phyloP scores from a whole-genome alignment of 2,888 invertebrate species.

The Eubasilissa splendida region DNA sequence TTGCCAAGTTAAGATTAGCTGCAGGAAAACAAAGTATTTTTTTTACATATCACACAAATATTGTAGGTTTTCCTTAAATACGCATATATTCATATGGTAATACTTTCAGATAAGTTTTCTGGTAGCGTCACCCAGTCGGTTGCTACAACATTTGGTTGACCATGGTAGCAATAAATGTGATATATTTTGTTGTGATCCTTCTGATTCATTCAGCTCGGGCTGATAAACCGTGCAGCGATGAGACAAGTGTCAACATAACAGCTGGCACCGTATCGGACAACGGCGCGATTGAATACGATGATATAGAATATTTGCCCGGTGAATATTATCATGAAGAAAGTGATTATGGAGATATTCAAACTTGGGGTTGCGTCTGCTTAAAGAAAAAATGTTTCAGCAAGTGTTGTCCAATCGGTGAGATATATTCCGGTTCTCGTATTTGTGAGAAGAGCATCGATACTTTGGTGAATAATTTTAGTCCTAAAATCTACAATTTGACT shows the following conservation, averaged over 20 bases:
- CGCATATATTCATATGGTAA: too few species aligned
- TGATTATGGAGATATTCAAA: background rate
- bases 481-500: background rate
- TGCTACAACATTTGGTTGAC: too few species aligned
- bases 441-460: background rate
- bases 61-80: too few species aligned
- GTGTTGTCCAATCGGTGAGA: slow-evolving; percentile 27
- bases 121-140: too few species aligned
- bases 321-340: background rate
- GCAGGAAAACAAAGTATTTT: too few species aligned
- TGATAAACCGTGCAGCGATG: background rate
- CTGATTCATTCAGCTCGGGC: too few species aligned
- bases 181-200: too few species aligned
- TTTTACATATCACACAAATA: too few species aligned
- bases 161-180: too few species aligned
- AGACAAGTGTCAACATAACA: background rate
- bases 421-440: background rate
- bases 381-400: slow-evolving; percentile 28
- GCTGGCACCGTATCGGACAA: background rate
- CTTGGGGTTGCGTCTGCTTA: slow-evolving; percentile 22
- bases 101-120: too few species aligned
- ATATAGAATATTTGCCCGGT: background rate
- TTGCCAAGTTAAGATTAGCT: too few species aligned
- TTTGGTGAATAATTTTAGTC: background rate
- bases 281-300: background rate